Evolutionary conservation across 35 echinoderm and acorn worm genomes (phyloP).

Genomic region (Heliocidaris tuberculata): DNA sequence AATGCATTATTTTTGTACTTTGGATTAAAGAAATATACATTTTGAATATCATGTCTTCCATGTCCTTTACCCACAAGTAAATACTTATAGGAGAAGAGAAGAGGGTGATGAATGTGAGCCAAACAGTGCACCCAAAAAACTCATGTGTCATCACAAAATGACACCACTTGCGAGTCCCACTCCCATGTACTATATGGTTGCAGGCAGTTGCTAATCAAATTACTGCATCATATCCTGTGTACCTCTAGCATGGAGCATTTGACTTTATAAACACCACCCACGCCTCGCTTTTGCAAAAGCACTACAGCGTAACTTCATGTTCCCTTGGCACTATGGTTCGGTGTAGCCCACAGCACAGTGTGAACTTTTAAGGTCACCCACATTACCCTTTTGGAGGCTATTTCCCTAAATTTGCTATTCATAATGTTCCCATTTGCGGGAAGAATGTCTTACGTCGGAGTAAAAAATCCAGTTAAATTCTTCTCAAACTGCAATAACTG

Average conservation of each 20-base stretch:
- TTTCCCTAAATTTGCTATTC: too few relatives aligned
- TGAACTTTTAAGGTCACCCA: not conserved
- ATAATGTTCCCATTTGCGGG: too few relatives aligned
- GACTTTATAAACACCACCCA: not conserved
- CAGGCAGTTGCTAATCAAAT: conserved; percentile 46
- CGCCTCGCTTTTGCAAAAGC: not conserved
- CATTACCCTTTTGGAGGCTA: too few relatives aligned
- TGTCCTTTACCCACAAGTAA: not conserved
- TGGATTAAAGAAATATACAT: too few relatives aligned
- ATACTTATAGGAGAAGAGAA: not conserved
- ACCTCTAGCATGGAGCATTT: not conserved
- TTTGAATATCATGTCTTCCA: not conserved
- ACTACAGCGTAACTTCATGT: not conserved
- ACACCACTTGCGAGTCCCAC: not conserved
- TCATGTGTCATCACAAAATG: not conserved
- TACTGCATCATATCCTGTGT: conserved; percentile 46
- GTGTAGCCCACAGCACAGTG: not conserved
- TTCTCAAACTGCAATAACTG: too few relatives aligned
- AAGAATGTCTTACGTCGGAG: too few relatives aligned
- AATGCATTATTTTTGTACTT: too few relatives aligned
- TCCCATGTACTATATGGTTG: not conserved
- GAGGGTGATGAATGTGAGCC: not conserved
- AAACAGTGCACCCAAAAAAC: not conserved
- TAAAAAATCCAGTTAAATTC: too few relatives aligned
- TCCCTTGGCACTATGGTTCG: not conserved